Conservation (phyloP, 2,888 invertebrate species). For the Acanthopleura granulata region DNA sequence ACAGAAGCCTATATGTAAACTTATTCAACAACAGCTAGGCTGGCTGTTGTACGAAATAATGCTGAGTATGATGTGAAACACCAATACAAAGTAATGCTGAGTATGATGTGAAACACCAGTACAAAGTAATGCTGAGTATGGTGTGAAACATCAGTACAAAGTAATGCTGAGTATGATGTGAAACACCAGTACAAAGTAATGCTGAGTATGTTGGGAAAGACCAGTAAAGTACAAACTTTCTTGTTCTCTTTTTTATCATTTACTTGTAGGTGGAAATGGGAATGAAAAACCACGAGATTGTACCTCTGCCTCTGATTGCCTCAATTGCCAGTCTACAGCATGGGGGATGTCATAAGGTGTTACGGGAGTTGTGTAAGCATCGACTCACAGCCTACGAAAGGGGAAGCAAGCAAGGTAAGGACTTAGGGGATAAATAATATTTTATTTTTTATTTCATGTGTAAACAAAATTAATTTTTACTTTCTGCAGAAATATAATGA, state of each 20-base stretch:
- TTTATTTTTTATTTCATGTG: too few species aligned
- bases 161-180: too few species aligned
- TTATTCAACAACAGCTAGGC: too few species aligned
- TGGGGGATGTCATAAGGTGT: conserved; percentile 92
- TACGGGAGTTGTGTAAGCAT: conserved; percentile 91
- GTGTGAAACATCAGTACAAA: too few species aligned
- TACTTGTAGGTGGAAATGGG: conserved; percentile 93
- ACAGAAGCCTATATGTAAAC: too few species aligned
- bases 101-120: too few species aligned
- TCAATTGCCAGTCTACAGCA: conserved; percentile 93
- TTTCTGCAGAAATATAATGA: too few species aligned
- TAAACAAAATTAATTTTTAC: too few species aligned
- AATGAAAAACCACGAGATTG: conserved; percentile 99
- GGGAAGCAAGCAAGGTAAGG: conserved; percentile 79
- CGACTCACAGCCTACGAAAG: conserved; percentile 93
- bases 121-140: too few species aligned
- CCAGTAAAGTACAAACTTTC: not conserved
- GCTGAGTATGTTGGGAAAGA: not conserved
- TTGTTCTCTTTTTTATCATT: conserved; percentile 8
- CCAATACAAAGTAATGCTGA: too few species aligned
- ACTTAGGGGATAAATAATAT: not conserved
- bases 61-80: too few species aligned
- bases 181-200: not conserved
- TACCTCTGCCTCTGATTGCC: conserved; percentile 89
- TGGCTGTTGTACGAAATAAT: too few species aligned